Base-by-base conservation (phyloP, 2,113 vertebrate species). In the Oceanodroma tethys region DNA sequence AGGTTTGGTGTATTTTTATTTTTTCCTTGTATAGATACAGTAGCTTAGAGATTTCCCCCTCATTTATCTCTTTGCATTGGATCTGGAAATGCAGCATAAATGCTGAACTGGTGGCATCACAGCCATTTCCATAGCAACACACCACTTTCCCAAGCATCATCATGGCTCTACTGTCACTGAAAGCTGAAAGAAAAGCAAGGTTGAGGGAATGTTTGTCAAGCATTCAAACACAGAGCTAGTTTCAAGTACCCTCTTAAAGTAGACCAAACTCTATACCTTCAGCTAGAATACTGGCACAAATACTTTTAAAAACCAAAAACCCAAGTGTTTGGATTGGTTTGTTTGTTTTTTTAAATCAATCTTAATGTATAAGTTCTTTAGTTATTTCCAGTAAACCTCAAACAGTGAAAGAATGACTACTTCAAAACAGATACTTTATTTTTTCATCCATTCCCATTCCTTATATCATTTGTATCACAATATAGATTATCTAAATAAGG, bases 121-220 rank as follows among this genome's bases (percentile, higher is more conserved):
- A 93, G 56, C 22, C 43, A 91, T 95, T 95, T 86, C 92, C 94
- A 97, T 91, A 91, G 82, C 86, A 96, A 95, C 94, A 81, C 34
- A 63, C 18, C 75, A 50, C 78, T 93, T 96, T 95, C 58, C 71
- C 74, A 93, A 56, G 19, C 36, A 75, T 40, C 0, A 3, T 67
- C 73, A 55, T 40, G 45, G 40, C 63, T 86, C 67, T 40, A 20
- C 82, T 71, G 45, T 83, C 38, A 71, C 23, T 67, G 65, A 86
- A 93, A 84, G 38, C 52, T 47, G 26, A 81, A 62, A 81, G 23
- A 92, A 90, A 86, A 88, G 26, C 14, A 78, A 81, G 15, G 30
- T 19, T 78, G 67, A 88, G 25, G 25, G 59, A 90, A 74, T 19
- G 18, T 67, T 67, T 79, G 58, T 58, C 52, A 92, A 59, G 26